These are phyloP conservation scores for Lytechinus variegatus DNA, from an alignment of 35 echinoderm and acorn worm genomes.

Conservation along the genomic window DNA sequence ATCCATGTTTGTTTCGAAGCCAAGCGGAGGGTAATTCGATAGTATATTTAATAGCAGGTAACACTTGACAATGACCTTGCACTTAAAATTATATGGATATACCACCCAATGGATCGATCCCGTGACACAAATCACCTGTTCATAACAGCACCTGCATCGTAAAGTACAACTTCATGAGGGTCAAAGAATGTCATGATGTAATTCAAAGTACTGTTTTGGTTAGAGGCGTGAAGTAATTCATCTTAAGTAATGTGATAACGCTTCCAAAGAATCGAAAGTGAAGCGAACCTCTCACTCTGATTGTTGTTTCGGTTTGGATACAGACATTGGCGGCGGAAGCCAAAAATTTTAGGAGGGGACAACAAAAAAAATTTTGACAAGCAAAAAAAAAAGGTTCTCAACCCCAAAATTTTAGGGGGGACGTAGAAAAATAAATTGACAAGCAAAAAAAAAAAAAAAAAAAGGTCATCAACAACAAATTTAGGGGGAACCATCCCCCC, in stretches of 20 bases:
- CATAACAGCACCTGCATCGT: neutral
- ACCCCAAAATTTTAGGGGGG: too few species aligned
- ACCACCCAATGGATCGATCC: neutral
- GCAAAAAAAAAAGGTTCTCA: too few species aligned
- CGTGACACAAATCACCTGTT: neutral
- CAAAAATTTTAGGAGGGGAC: too few species aligned
- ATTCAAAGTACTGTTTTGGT: constrained; percentile 8
- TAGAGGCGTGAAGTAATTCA: neutral
- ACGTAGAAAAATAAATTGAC: too few species aligned
- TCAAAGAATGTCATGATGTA: neutral
- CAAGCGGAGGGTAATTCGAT: neutral
- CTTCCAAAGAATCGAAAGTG: neutral
- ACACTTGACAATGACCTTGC: constrained; percentile 3
- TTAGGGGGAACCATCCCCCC: too few species aligned
- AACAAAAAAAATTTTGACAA: too few species aligned
- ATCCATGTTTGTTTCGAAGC: neutral
- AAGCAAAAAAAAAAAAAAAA: too few species aligned
- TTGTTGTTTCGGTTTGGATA: neutral
- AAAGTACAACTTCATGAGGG: neutral
- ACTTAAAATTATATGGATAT: neutral
- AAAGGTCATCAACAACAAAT: too few species aligned
- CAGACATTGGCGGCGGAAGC: too few species aligned
- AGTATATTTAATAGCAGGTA: neutral
- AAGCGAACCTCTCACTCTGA: neutral
- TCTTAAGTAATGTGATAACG: neutral